A percentile compares a stretch with the other conserved stretches of the same genome.
Conservation (phyloP, 92 coral and sea anemone species). For the Montipora capitata region DNA sequence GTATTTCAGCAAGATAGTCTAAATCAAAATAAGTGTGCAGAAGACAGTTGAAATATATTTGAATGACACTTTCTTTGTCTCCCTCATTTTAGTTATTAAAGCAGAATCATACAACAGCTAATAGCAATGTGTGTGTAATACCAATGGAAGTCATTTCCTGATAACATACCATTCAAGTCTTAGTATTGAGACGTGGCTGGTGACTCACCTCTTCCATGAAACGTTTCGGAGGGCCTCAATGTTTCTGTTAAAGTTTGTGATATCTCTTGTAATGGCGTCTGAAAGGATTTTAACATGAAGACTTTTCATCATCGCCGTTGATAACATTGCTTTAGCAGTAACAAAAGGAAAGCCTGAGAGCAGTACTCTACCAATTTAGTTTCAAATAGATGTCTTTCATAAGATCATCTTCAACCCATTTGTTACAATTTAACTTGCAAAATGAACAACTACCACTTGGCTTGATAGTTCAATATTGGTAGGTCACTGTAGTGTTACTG, state of each 20-base stretch:
- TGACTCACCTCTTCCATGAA: conserved; percentile 83
- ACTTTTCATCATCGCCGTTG: too few relatives aligned
- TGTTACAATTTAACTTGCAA: too few relatives aligned
- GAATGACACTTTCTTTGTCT: background rate
- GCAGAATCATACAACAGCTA: too few relatives aligned
- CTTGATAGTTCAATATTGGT: too few relatives aligned
- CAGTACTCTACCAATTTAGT: background rate
- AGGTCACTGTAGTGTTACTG: too few relatives aligned
- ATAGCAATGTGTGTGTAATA: too few relatives aligned
- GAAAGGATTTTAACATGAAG: background rate
- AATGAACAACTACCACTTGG: too few relatives aligned
- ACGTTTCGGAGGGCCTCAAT: conserved; percentile 74
- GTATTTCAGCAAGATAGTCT: conserved; percentile 81
- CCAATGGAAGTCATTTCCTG: background rate
- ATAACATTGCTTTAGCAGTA: too few relatives aligned
- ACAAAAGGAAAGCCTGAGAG: too few relatives aligned
- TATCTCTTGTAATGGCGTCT: conserved; percentile 87
- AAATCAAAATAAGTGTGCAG: background rate
- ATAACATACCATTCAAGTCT: background rate
- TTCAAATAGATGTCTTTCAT: background rate
- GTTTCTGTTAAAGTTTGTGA: conserved; percentile 71
- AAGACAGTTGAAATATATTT: background rate
- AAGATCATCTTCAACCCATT: too few relatives aligned
- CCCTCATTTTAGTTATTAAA: background rate
- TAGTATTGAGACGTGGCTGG: background rate